These are phyloP conservation scores for Paratilapia polleni DNA, from an alignment of 2,113 vertebrate species.

Conservation along the genomic window DNA sequence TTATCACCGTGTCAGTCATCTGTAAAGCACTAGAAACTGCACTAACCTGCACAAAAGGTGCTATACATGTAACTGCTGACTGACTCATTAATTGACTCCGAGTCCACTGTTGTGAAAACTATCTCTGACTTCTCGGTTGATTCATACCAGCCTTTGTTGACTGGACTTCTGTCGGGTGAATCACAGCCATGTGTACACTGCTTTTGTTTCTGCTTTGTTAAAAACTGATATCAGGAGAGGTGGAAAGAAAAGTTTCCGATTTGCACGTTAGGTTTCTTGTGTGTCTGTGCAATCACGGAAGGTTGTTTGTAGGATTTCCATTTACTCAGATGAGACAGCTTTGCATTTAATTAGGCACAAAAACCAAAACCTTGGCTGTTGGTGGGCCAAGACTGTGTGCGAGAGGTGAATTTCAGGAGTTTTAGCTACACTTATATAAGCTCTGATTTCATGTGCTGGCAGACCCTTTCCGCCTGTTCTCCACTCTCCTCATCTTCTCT, in stretches of 20 bases:
- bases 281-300: neutral
- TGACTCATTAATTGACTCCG: neutral
- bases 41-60: neutral
- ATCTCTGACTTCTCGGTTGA: constrained; percentile 14
- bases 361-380: neutral
- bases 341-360: constrained; percentile 32
- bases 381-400: constrained; percentile 1
- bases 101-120: neutral
- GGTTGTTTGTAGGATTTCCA: constrained; percentile 1
- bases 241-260: neutral
- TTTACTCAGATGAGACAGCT: neutral
- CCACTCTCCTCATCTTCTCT: constrained; percentile 46
- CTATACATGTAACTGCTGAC: neutral
- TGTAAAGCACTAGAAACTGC: neutral
- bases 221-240: neutral
- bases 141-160: neutral
- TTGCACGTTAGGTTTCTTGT: neutral
- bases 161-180: neutral
- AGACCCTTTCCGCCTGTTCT: constrained; percentile 45
- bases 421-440: constrained; percentile 53
- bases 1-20: neutral
- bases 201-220: neutral
- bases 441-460: constrained; percentile 61
- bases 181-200: constrained; percentile 32
- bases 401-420: constrained; percentile 51